Conservation (phyloP, 2,888 invertebrate genomes). For the Leptopilina syphax region DNA sequence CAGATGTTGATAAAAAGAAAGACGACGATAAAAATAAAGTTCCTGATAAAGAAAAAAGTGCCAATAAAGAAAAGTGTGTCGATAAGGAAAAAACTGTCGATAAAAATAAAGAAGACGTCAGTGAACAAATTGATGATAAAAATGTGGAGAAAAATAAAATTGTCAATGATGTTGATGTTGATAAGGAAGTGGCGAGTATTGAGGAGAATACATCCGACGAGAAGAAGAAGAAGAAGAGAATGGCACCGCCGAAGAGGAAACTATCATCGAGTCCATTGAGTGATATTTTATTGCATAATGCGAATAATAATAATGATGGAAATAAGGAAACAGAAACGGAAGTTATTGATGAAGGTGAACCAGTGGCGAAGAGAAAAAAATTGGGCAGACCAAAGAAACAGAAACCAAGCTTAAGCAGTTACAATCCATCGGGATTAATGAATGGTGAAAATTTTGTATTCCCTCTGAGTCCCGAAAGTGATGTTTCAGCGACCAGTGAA, state of each 20-base stretch:
- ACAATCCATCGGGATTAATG: constrained; percentile 55
- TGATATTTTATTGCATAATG: constrained; percentile 68
- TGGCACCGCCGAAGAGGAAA: constrained; percentile 70
- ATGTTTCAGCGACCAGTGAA: constrained; percentile 74
- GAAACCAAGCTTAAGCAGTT: constrained; percentile 52
- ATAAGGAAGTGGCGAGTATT: constrained; percentile 40
- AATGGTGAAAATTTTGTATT: constrained; percentile 74
- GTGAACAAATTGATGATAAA: too few relatives aligned
- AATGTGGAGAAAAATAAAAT: too few relatives aligned
- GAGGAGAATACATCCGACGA: constrained; percentile 34
- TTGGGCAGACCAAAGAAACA: constrained; percentile 67
- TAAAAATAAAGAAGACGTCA: too few relatives aligned
- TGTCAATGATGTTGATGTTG: too few relatives aligned
- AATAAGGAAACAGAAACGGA: constrained; percentile 54
- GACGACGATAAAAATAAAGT: too few relatives aligned
- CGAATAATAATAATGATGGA: constrained; percentile 70
- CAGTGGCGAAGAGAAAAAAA: constrained; percentile 65
- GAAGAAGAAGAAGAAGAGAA: constrained; percentile 53
- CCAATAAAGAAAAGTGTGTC: too few relatives aligned
- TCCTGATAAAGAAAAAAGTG: too few relatives aligned
- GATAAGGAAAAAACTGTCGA: too few relatives aligned
- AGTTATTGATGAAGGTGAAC: constrained; percentile 57
- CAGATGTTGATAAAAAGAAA: too few relatives aligned
- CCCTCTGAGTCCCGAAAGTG: constrained; percentile 76
- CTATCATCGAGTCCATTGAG: constrained; percentile 66